Conservation (phyloP, 2,113 vertebrate species). For the Oxygymnocypris stewartii region DNA sequence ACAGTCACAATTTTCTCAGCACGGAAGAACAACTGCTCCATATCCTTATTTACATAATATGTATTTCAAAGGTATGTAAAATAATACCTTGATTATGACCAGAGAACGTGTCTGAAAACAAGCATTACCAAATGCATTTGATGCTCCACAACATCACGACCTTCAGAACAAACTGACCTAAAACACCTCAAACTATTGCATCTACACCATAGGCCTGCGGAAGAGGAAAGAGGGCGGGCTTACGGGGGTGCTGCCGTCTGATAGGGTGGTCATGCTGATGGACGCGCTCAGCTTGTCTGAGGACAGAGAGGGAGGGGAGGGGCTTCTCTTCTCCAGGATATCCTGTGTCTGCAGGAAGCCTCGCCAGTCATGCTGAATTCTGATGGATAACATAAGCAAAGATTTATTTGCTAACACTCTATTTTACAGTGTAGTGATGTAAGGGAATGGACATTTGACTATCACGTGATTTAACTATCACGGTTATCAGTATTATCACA, state of each 20-base stretch:
- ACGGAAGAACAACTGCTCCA: background rate
- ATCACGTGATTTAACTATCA: no score
- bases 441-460: no score
- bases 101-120: background rate
- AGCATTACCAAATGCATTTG: background rate
- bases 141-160: background rate
- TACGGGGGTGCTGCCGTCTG: conserved; percentile 90
- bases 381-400: conserved; percentile 56
- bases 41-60: background rate
- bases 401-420: no score
- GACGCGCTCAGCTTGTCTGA: conserved; percentile 92
- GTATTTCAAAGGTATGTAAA: background rate
- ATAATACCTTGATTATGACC: background rate
- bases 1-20: background rate
- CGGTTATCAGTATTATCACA: no score
- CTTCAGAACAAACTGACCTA: background rate
- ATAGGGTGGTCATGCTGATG: conserved; percentile 92
- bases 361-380: conserved; percentile 89
- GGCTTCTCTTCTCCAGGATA: conserved; percentile 81
- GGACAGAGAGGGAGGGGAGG: conserved; percentile 83
- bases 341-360: conserved; percentile 85
- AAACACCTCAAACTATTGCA: background rate
- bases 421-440: no score
- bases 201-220: background rate
- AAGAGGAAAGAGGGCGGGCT: conserved; percentile 67